These are phyloP conservation scores for Saxicola maurus DNA, from an alignment of 2,797 vertebrate species.

Conservation along the genomic window DNA sequence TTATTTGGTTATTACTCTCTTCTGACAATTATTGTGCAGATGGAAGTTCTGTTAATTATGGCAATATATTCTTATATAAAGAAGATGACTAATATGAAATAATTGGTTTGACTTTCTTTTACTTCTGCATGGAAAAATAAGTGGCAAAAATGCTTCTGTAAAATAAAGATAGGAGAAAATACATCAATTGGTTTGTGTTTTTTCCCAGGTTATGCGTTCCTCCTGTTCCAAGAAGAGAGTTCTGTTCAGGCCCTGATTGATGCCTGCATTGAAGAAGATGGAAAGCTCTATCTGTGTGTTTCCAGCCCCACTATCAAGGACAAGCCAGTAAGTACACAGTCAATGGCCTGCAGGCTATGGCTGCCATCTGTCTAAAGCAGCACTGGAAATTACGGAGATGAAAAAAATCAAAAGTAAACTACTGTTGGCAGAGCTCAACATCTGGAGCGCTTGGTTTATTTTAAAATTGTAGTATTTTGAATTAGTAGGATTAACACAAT, in stretches of 20 bases:
- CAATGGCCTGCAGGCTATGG: neutral
- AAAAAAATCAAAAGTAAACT: conserved; percentile 24
- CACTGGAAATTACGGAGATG: neutral
- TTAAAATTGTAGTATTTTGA: neutral
- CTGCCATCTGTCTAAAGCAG: conserved; percentile 27
- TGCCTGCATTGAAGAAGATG: conserved; percentile 96
- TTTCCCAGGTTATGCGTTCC: conserved; percentile 91
- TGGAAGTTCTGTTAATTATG: neutral
- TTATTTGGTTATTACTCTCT: neutral
- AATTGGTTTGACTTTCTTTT: neutral
- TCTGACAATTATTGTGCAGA: neutral
- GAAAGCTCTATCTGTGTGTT: conserved; percentile 96
- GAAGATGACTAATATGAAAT: neutral
- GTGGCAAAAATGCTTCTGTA: neutral
- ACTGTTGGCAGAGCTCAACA: neutral
- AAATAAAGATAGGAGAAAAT: neutral
- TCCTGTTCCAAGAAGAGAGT: conserved; percentile 98
- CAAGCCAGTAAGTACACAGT: conserved; percentile 88
- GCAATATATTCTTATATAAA: neutral
- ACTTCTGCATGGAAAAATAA: neutral
- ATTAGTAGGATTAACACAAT: conserved; percentile 11
- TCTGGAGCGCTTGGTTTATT: conserved; percentile 21
- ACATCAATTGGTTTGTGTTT: neutral
- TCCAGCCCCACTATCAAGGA: conserved; percentile 99
- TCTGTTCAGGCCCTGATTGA: conserved; percentile 97